phyloP scores from a whole-genome alignment of 2,888 invertebrate genomes.

The Synergus laeviventris region DNA sequence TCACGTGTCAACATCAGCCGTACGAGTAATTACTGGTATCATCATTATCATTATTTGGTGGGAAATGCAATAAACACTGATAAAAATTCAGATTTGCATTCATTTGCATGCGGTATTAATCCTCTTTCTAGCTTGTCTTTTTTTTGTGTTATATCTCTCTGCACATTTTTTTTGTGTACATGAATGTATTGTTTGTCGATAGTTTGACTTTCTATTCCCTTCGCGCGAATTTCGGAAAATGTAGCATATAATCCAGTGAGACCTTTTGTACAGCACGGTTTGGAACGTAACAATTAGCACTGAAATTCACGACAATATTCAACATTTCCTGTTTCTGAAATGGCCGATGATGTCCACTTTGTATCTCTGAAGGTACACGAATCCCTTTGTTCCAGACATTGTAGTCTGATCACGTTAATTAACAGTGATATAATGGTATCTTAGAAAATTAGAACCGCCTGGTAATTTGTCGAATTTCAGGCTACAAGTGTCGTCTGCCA shows the following conservation, averaged over 20 bases:
- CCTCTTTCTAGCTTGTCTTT: neutral
- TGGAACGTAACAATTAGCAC: slow-evolving; percentile 27
- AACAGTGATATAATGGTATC: slow-evolving; percentile 29
- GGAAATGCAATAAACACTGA: neutral
- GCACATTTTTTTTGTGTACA: slow-evolving; percentile 17
- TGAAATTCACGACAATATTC: slow-evolving; percentile 8
- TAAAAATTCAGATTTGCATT: neutral
- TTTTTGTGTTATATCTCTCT: slow-evolving; percentile 6
- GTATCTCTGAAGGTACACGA: slow-evolving; percentile 7
- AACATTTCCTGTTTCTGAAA: neutral
- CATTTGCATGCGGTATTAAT: neutral
- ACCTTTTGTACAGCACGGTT: slow-evolving; percentile 29
- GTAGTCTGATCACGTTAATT: slow-evolving; percentile 17
- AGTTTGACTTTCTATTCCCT: slow-evolving; percentile 13
- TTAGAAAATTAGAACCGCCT: slow-evolving; percentile 18
- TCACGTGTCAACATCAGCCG: neutral
- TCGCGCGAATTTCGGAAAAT: slow-evolving; percentile 31
- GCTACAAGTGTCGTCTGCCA: neutral
- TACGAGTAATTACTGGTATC: slow-evolving; percentile 14
- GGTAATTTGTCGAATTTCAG: slow-evolving; percentile 36
- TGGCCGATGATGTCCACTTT: neutral
- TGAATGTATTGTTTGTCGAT: slow-evolving; percentile 7
- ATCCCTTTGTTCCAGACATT: slow-evolving; percentile 14
- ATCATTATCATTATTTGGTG: neutral
- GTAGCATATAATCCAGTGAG: slow-evolving; percentile 12